Base-by-base conservation (phyloP, 2,888 invertebrate species). In the Desoria tigrina region DNA sequence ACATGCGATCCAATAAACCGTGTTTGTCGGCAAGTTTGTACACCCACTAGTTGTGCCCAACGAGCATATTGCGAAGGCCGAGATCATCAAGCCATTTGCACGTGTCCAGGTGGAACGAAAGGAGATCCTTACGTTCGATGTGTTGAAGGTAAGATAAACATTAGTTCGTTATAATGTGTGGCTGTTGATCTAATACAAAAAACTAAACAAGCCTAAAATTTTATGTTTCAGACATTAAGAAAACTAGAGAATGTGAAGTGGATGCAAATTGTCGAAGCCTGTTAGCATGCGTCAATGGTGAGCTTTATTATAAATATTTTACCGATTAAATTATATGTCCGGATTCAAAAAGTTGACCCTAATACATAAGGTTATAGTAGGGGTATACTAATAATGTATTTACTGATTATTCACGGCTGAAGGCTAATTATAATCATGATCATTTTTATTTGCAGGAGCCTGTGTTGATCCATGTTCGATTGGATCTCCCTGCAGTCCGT, bases 1-100 rank as follows among this genome's bases (percentile, higher is more conserved):
- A 86, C 89, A 39, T 94, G 93, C 79, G 90, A 92, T 78, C 84
- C 91, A 66, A 82, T 92, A 16, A 93, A 92, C 79, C 84, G 91
- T 74, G 85, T 90, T 0, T 93, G 94, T 77, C 85, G 89, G 76
- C 88, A 89, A 0, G 92, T 89, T 27, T 93, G 93, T 78, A 87
- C 88, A 4, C 88, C 88, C n/a, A 88, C 88, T 63, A 86, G 89
- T 0, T 94, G 94, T 78, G 90, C 90, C 0, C 84, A 85, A 0
- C 86, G 86, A 21, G 92, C 94, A 1, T 81, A 84, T n/a, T 94
- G 94, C 78, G 81, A 85, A 11, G 89, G 89, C 2, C 84, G 84
- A 74, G 84, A 85, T 62, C 94, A 94, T 79, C 88, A 90, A 78
- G 87, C 92, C 0, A 84, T 85, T 58, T 94, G 94, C 79, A 81